Evolutionary conservation across 2,888 invertebrate genomes (phyloP), one percentile per base, ranked within the genome.

Genomic region (Gortyna flavago): DNA sequence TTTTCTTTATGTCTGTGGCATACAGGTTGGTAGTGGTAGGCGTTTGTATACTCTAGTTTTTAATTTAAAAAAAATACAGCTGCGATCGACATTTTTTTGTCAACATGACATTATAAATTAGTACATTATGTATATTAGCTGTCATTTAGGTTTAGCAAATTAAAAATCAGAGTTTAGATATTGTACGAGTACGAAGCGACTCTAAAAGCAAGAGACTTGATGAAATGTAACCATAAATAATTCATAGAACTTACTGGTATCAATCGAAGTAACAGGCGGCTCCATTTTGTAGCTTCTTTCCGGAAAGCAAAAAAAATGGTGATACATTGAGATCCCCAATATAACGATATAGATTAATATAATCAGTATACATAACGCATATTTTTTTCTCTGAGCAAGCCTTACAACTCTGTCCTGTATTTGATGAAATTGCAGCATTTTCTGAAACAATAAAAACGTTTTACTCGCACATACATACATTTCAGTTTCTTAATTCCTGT

Each of bases 401-500:
- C 21, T 35, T 69, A 25, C 7, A 2, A 32, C 41, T 74, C n/a
- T 18, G n/a, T 25, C 1, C 18, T 54, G 54, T 72, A 59, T 38
- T 29, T 35, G 29, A 29, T 25, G 0, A 13, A 61, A 48, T 13
- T 3, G 25, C 25, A 29, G 29, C 75, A 75, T 74, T 48, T 1
- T 74, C 75, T 75, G 75, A 74, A 74, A 75, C 48, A 11, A n/a
- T n/a, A 75, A 25, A 59, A 44, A n/a, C 13, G 5, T 6, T 32
- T 59, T 32, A 44, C 29, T 41, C 38, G n/a, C 54, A 68, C 25
- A 11, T 25, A 16, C 44, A 3, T 32, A 48, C 25, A 48, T 59
- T 29, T 59, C 25, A 54, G 25, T 25, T 54, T 54, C 54, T 25
- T 35, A 35, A 35, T 54, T 54, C 25, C 25, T 51, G 7, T 21